Evolutionary conservation across 2,797 vertebrate species (phyloP), one percentile per base, ranked within the genome.

Genomic region (Holocentrus rufus): DNA sequence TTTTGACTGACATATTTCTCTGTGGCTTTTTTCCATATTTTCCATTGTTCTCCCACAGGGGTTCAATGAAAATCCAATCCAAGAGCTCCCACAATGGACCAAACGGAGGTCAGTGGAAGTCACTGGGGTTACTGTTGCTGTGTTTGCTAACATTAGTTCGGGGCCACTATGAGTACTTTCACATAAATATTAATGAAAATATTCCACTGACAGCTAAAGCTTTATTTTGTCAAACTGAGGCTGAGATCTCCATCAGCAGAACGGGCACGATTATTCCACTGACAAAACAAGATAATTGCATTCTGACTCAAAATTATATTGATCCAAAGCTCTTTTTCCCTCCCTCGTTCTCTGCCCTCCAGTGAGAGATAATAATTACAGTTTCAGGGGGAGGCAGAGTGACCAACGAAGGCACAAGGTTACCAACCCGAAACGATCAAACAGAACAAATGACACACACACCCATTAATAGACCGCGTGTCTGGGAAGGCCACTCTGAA

Each of bases 391-490:
- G 39, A 72, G 60, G 61, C 14, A 11, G 18, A 69, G 31, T n/a
- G 25, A 44, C 23, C 4, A 25, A 64, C 9, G 46, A 53, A 22
- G 25, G 42, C 50, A 54, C 0, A 46, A 67, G 44, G 25, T 63
- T 63, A 44, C 46, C 76, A 67, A 54, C 53, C 25, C 53, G 53
- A 36, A 44, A 52, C 46, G 46, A 63, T 44, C 10, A 68, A 55
- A 49, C 3, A 68, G 31, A 62, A 50, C 55, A 56, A 72, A 39
- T 61, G 25, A 58, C 20, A 59, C 54, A 56, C 7, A 27, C 22
- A 30, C 54, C 22, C 54, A 30, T 56, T 56, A 27, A 56, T 56
- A 25, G 17, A 30, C 54, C 9, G 25, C 18, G 25, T 27, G 25
- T 27, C 54, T 27, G 54, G 54, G 54, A 30, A 56, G 30, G 15